Base-by-base conservation (phyloP, 1,140 invertebrate genomes). In the Zaprionus nigranus region DNA sequence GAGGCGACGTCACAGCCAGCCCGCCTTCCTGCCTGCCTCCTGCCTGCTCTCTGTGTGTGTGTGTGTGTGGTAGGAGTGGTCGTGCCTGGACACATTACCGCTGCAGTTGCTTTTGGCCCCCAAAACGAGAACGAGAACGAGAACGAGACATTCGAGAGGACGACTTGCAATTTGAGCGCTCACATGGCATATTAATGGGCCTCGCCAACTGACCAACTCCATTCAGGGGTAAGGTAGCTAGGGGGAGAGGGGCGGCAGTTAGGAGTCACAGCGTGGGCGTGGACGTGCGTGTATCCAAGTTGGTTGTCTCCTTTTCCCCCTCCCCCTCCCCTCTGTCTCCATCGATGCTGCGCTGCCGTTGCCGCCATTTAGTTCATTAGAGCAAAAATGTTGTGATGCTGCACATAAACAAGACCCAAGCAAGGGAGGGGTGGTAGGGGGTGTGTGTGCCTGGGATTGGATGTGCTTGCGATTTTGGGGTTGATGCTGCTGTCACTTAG, bases 101-200 rank as follows among this genome's bases (percentile, higher is more conserved):
- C 65, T 87, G 84, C 84, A 87, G 71, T 81, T 82, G 40, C 56
- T 40, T 38, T 22, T 43, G 34, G 20, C 20, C 28, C 20, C 17
- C 43, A 49, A 40, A 49, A 20, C n/a, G 64, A 63, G 70, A 63
- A 74, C 64, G 74, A 63, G 70, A 63, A 70, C 64, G 74, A 80
- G 28, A 20, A 43, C n/a, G 59, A 62, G 79, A 78, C 54, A 81
- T 62, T 78, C 59, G 74, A 49, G 40, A 84, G 77, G 81, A 86
- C 53, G 82, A 74, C 83, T 85, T 87, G 83, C 82, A 86, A 87
- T 86, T 82, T 88, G 81, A 87, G 85, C 78, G 78, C 81, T 87
- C 62, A 78, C 78, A 72, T 87, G 71, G 84, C 84, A 87, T 87
- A 81, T 88, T 87, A 87, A 87, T 87, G 78, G 78, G 63, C 67